phyloP scores from a whole-genome alignment of 2,113 vertebrate genomes.

The human (Homo sapiens) region DNA sequence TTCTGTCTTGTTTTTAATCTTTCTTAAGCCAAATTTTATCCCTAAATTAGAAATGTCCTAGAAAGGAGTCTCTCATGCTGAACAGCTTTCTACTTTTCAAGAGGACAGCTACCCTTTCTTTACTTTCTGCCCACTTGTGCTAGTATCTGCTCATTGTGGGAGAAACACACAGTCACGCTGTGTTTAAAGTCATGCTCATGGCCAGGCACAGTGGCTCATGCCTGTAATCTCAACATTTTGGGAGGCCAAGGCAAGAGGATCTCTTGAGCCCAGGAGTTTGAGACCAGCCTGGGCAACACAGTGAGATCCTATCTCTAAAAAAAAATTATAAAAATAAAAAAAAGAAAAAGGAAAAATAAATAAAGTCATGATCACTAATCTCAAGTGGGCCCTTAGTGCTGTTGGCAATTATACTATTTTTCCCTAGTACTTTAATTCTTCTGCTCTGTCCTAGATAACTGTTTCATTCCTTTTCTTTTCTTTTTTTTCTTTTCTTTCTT shows the following conservation, averaged over 20 bases:
- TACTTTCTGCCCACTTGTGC: not conserved
- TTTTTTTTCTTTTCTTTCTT: no score
- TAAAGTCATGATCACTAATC: not conserved
- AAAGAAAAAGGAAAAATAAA: no score
- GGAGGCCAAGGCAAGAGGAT: no score
- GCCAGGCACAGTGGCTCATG: accelerated
- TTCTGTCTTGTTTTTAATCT: not conserved
- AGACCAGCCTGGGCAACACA: no score
- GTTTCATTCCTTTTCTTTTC: not conserved
- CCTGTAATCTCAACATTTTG: no score
- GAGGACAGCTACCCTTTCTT: not conserved
- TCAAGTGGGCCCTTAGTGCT: not conserved
- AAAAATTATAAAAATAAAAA: no score
- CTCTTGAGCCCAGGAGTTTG: no score
- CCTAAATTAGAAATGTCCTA: not conserved
- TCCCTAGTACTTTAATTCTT: not conserved
- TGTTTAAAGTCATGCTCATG: not conserved
- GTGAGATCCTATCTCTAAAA: no score
- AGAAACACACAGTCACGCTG: not conserved
- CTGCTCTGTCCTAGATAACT: not conserved
- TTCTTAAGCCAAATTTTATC: not conserved
- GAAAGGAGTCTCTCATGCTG: not conserved
- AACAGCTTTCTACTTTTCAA: not conserved
- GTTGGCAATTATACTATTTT: not conserved
- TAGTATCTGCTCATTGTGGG: not conserved